Evolutionary conservation across 2,113 vertebrate genomes (phyloP).

Genomic region (Eidolon helvum): DNA sequence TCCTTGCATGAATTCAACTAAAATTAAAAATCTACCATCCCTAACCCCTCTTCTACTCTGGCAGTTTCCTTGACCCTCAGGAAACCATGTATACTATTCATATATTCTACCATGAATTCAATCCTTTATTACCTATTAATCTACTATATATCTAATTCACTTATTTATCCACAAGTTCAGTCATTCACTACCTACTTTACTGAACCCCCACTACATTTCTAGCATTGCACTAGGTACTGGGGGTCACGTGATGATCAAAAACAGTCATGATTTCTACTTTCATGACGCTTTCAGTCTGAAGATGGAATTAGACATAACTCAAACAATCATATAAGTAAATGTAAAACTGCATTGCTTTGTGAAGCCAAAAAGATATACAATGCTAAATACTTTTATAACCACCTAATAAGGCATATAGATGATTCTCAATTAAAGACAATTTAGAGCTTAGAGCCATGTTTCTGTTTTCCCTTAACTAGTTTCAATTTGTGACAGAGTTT

Average conservation of each 20-base stretch:
- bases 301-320: neutral
- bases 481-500: constrained; percentile 18
- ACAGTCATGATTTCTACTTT: neutral
- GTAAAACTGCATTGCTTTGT: neutral
- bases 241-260: neutral
- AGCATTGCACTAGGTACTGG: neutral
- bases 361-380: neutral
- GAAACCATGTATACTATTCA: neutral
- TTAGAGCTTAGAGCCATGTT: neutral
- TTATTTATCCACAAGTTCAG: neutral
- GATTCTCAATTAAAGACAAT: neutral
- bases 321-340: neutral
- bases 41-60: neutral
- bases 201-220: neutral
- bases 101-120: neutral
- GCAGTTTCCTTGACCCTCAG: constrained; percentile 13
- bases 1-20: neutral
- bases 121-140: neutral
- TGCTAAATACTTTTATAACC: neutral
- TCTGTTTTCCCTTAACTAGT: neutral
- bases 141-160: neutral
- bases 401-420: neutral
- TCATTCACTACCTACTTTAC: neutral
- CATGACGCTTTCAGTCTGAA: neutral
- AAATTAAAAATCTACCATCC: neutral